Evolutionary conservation across 2,888 invertebrate species (phyloP), one percentile per base, ranked within the genome.

Genomic region (Oasisia sp.): DNA sequence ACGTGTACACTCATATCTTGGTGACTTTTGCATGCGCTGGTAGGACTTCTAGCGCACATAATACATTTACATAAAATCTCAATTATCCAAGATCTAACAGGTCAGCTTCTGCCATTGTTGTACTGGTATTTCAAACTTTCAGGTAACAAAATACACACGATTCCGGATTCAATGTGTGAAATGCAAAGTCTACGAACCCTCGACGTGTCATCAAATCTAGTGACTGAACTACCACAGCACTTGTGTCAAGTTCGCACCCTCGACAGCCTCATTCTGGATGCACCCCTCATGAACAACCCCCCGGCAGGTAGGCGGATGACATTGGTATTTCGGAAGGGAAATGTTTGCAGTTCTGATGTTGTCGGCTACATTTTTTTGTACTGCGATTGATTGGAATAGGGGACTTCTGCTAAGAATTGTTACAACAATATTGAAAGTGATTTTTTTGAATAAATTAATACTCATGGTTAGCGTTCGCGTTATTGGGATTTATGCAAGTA

Each of bases 111-210:
- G 19, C 74, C 14, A 7, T 7, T n/a, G 27, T 74, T 74, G 27
- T 27, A 27, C 19, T 74, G 14, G 74, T 74, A 3, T 32, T 44
- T 27, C 90, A 44, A 44, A 90, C 27, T 56, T 44, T 19, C 93
- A 93, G 93, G 90, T 89, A 93, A 93, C 91, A 91, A 91, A 32
- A 32, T 93, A 44, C 89, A 91, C 74, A 58, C 32, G 50, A 32
- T 93, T 91, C 93, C 93, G 19, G 91, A 92, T 38, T 32, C 90
- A 32, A 56, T 93, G 32, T 90, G 91, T 32, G 38, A 92, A 27
- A 89, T 93, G 32, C 74, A 38, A 50, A 56, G 91, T 89, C 90
- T 93, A 9, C 74, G 91, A 9, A 45, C 44, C n/a, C 92, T 93
- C 32, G 93, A 93, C 89, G 89, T 93, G 44, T 91, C 92, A 27